phyloP scores from a whole-genome alignment of 1,140 invertebrate genomes.

The Leptopilina clavipes region DNA sequence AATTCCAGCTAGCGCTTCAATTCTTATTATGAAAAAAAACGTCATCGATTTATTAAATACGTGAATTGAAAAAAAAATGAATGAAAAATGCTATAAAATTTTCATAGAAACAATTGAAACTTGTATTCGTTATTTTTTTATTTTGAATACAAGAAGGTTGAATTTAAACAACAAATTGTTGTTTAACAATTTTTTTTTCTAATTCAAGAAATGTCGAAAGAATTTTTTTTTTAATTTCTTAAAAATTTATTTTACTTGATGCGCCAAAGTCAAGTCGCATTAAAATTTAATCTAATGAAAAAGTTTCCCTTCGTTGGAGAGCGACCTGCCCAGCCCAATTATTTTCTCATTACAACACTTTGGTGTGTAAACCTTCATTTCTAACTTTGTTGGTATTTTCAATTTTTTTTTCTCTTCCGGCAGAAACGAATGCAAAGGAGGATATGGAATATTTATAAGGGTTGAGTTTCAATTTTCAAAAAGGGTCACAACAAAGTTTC shows the following conservation, averaged over 20 bases:
- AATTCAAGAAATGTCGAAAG: not conserved
- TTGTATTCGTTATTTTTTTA: not conserved
- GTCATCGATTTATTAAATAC: not conserved
- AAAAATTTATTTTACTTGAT: not conserved
- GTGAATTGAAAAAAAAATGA: not conserved
- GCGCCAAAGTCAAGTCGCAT: constrained; percentile 7
- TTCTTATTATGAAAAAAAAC: not conserved
- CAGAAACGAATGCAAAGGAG: not conserved
- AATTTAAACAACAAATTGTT: no score
- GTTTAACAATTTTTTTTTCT: no score
- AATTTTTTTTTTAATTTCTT: constrained; percentile 9
- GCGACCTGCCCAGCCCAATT: not conserved
- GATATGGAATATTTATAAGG: constrained; percentile 4
- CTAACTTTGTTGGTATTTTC: constrained; percentile 10
- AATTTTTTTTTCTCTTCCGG: not conserved
- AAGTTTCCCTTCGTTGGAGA: not conserved
- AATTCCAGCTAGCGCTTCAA: not conserved
- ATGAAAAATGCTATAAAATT: not conserved
- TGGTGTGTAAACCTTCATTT: constrained; percentile 9
- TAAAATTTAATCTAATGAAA: constrained; percentile 11
- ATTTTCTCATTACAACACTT: constrained; percentile 20
- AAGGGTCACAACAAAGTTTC: not conserved
- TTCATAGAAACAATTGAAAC: not conserved
- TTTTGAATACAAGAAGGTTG: not conserved
- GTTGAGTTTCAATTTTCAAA: not conserved